These are phyloP conservation scores for Helicoverpa assulta DNA, from an alignment of 2,888 invertebrate genomes.

Conservation along the genomic window DNA sequence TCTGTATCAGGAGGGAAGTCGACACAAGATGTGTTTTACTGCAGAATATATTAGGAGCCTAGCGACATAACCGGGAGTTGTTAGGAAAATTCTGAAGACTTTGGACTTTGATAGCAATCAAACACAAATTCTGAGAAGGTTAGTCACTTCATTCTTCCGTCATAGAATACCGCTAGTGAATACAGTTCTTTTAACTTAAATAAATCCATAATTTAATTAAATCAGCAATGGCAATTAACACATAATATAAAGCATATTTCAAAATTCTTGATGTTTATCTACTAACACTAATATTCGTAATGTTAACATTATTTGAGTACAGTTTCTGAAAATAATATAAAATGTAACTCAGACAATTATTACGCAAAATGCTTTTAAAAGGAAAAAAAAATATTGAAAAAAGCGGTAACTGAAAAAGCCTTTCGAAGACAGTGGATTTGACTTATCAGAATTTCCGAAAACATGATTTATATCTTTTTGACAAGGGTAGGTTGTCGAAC, in stretches of 20 bases:
- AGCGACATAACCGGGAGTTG: too few species aligned
- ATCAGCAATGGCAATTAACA: constrained; percentile 44
- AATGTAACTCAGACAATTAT: not conserved
- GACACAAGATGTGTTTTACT: too few species aligned
- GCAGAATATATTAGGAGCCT: too few species aligned
- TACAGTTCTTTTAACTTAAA: constrained; percentile 10
- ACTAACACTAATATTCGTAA: constrained; percentile 5
- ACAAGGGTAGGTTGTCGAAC: not conserved
- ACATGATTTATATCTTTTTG: not conserved
- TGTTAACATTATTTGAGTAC: constrained; percentile 18
- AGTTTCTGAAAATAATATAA: constrained; percentile 1
- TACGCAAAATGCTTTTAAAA: not conserved
- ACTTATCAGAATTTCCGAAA: not conserved
- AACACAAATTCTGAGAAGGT: not conserved
- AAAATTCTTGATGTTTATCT: constrained; percentile 35
- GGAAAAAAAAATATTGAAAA: too few species aligned
- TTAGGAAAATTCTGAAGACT: too few species aligned
- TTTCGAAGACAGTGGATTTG: not conserved
- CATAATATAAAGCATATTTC: constrained; percentile 33
- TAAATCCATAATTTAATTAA: constrained; percentile 30
- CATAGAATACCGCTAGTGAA: not conserved
- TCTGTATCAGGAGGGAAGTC: too few species aligned
- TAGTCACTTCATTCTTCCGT: not conserved
- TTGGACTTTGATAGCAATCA: not conserved
- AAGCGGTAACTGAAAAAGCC: not conserved